Percentiles rank a stretch among this genome's conserved stretches.
Evolutionary conservation across 2,797 vertebrate species (phyloP).

Genomic region (Podargus strigoides): DNA sequence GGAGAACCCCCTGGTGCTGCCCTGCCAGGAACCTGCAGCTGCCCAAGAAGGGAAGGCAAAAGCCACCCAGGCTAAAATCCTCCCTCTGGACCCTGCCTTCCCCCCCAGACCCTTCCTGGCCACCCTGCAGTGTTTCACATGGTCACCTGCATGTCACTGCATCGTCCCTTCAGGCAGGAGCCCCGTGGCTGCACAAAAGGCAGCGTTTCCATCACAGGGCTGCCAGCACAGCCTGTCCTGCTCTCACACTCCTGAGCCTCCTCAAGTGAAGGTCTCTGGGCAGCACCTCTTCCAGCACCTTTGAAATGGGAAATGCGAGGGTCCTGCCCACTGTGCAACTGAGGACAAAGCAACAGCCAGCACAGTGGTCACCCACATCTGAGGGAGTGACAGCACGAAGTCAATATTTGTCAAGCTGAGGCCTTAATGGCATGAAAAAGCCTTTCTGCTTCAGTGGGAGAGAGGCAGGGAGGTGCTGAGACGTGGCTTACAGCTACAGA

Average conservation of each 20-base stretch:
- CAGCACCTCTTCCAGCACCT: background rate
- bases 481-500: background rate
- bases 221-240: background rate
- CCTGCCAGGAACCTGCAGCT: background rate
- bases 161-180: background rate
- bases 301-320: fast-evolving
- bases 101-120: background rate
- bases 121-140: background rate
- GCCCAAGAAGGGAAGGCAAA: background rate
- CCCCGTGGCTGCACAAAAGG: fast-evolving
- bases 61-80: background rate
- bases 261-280: background rate
- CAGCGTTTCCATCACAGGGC: background rate
- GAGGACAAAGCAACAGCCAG: background rate
- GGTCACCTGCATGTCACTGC: too few relatives aligned
- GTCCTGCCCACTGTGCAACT: background rate
- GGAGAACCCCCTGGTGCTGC: background rate
- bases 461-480: background rate
- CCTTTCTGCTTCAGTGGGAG: background rate
- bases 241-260: too few relatives aligned
- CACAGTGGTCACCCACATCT: fast-evolving
- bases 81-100: background rate
- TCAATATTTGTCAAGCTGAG: background rate
- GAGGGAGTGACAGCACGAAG: background rate
- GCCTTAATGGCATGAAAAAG: background rate